Base-by-base conservation (phyloP, 2,113 vertebrate genomes). In the Theropithecus gelada region DNA sequence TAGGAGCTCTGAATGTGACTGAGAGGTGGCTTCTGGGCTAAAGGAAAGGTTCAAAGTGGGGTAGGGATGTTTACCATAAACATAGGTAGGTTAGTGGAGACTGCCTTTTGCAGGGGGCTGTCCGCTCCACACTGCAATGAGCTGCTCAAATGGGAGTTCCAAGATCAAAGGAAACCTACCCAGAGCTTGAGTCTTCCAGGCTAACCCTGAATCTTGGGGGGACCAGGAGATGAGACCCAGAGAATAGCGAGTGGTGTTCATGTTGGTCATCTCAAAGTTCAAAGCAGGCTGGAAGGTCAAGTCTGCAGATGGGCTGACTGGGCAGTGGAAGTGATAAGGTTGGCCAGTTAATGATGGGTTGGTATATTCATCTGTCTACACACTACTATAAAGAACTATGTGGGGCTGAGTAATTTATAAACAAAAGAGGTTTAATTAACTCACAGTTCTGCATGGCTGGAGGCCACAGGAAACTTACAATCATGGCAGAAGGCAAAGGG, bases 271-370 rank as follows among this genome's bases (percentile, higher is more conserved):
- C 72, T 98, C 99, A 13, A 97, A 97, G 93, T 98, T 98, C 98
- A 99, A 99, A n/a, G 98, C 94, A 0, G 99, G 98, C 80, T 98
- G 99, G 35, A 93, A 16, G 7, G 96, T 84, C 14, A 97, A 81
- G 40, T 96, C 96, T 0, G 97, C 97, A 59, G 96, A 95, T 3
- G 97, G 91, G 25, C 97, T 95, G 84, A 93, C 84, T 45, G 97
- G 16, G 96, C 55, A 55, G 96, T 90, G 0, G 86, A 94, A 2
- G 94, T 96, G 8, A 93, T 93, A 0, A 97, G 86, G 98, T 38
- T n/a, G 16, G 35, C 17, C 68, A 83, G 57, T 97, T 83, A 57
- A 95, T 2, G 0, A 73, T 96, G 10, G 97, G 72, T 73, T 97
- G 50, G 16, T 52, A 52, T 52, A 52, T 52, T 52, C 14, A 52